These are phyloP conservation scores for Drosophila triauraria DNA, from an alignment of 1,140 invertebrate species.

Conservation along the genomic window DNA sequence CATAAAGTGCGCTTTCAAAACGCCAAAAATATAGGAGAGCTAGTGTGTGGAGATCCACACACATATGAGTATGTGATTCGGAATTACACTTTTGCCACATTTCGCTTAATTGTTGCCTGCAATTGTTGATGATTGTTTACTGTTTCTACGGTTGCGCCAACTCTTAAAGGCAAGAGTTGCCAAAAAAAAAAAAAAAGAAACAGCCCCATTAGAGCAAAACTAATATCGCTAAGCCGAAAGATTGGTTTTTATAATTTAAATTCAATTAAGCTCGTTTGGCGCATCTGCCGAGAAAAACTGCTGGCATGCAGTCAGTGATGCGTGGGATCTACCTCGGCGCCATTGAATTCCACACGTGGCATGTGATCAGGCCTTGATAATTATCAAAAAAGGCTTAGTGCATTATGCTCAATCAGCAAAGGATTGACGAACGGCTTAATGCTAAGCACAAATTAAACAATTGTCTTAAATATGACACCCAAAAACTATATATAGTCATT, in stretches of 20 bases:
- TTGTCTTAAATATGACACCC: too few species aligned
- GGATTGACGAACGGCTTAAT: neutral
- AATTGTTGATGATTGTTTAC: constrained; percentile 49
- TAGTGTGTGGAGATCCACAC: constrained; percentile 28
- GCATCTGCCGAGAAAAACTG: constrained; percentile 46
- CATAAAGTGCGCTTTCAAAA: constrained; percentile 81
- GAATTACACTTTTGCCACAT: constrained; percentile 79
- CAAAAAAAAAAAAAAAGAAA: constrained; percentile 37
- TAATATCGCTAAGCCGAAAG: constrained; percentile 36
- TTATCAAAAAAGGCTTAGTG: constrained; percentile 20
- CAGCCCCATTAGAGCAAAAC: constrained; percentile 19
- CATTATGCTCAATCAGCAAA: neutral
- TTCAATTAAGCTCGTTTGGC: constrained; percentile 61
- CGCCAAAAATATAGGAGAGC: constrained; percentile 44
- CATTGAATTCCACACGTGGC: constrained; percentile 48
- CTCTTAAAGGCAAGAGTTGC: constrained; percentile 58
- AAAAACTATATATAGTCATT: too few species aligned
- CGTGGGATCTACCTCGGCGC: constrained; percentile 36
- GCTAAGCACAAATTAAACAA: too few species aligned
- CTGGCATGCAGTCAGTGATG: constrained; percentile 57
- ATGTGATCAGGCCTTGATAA: constrained; percentile 5
- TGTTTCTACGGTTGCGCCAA: constrained; percentile 50
- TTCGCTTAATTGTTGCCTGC: constrained; percentile 76
- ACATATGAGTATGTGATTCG: constrained; percentile 38
- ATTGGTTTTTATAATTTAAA: constrained; percentile 61